Evolutionary conservation across 2,113 vertebrate genomes (phyloP).

Genomic region (Festucalex cinctus): DNA sequence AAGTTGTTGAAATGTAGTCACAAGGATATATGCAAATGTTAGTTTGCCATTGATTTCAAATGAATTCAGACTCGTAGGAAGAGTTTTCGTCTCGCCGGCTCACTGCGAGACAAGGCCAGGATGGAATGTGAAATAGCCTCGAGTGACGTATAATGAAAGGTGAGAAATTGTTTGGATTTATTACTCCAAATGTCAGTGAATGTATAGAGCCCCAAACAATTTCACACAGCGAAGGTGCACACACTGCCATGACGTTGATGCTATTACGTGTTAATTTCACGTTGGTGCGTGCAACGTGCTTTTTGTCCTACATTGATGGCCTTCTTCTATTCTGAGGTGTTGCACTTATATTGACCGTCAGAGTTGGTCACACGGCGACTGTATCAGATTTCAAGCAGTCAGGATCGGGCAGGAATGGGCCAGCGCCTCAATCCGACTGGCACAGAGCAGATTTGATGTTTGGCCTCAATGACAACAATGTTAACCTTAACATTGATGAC

Average conservation of each 20-base stretch:
- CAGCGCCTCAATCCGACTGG: not conserved
- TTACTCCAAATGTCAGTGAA: not conserved
- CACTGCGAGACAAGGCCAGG: not conserved
- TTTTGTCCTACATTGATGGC: slow-evolving; percentile 1
- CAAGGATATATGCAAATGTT: not conserved
- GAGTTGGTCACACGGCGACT: slow-evolving; percentile 23
- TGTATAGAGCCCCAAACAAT: not conserved
- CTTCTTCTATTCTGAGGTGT: slow-evolving; percentile 1
- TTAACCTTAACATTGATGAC: slow-evolving; percentile 5
- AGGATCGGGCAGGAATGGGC: slow-evolving; percentile 9
- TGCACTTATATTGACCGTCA: not conserved
- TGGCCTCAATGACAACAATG: not conserved
- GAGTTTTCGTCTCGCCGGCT: not conserved
- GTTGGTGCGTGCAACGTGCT: not conserved
- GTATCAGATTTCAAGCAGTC: slow-evolving; percentile 18
- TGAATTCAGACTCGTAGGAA: not conserved
- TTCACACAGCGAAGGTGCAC: not conserved
- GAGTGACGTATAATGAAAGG: not conserved
- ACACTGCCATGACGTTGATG: not conserved
- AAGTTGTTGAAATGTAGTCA: not conserved
- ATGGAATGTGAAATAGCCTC: not conserved
- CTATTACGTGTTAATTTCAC: not conserved
- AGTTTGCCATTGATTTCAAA: not conserved
- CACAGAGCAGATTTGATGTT: not conserved
- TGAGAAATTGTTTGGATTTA: not conserved